Evolutionary conservation across 2,797 vertebrate genomes (phyloP), one percentile per base, ranked within the genome.

Genomic region (Chelon auratus): DNA sequence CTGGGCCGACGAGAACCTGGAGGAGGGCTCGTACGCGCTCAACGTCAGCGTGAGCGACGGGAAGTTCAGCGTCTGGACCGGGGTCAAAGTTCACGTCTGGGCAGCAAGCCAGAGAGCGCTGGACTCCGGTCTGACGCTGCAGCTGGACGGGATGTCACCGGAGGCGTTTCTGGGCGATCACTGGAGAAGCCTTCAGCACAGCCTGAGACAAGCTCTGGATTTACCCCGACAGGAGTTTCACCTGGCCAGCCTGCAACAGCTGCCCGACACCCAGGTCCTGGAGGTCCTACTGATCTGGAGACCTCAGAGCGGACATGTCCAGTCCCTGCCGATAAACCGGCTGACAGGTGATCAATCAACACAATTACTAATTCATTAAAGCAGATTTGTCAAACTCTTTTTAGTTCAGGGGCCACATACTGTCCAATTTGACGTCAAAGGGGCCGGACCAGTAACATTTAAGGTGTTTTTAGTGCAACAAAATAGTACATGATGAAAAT

Each of bases 91-190:
- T 69, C 95, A 96, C 0, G 93, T 99, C 72, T 97, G 96, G 96
- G 93, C 92, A 0, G 94, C 95, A 9, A 89, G 91, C 0, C 95
- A 92, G 82, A 91, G 92, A 62, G 90, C 82, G 0, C 86, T 97
- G 80, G 96, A 96, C 87, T 94, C 89, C 1, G 96, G 96, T 0
- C 53, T 99, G 85, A 95, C 96, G 57, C 83, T 99, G 73, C 95
- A 94, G 43, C 92, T 99, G 80, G 82, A 39, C 0, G 93, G 94
- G 37, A 76, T 97, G 64, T 93, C 95, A 0, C 95, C 97, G 0
- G 97, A 97, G 87, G 97, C 97, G 85, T 97, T 99, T 47, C 95
- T 99, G 61, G 95, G 95, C 0, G 96, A 98, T 76, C 95, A 99
- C 20, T 99, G 97, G 98, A 93, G 95, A 55, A 95, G 95, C 78